phyloP scores from a whole-genome alignment of 2,797 vertebrate species.

The Sebastolobus alascanus region DNA sequence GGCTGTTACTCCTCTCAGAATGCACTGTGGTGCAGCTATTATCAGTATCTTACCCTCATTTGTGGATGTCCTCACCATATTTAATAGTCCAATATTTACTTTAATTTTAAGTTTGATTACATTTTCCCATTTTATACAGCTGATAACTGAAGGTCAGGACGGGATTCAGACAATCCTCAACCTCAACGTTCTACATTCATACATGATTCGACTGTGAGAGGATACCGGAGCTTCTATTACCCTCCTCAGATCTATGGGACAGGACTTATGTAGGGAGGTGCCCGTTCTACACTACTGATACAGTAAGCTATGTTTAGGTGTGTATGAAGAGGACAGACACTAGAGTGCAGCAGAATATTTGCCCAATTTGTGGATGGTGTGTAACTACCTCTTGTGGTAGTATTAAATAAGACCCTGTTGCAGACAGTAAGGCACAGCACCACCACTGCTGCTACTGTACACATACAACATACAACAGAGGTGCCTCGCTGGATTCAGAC shows the following conservation, averaged over 20 bases:
- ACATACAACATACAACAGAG: neutral
- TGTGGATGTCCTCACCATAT: neutral
- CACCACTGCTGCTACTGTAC: neutral
- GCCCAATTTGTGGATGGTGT: neutral
- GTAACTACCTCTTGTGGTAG: too few species aligned
- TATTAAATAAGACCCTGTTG: too few species aligned
- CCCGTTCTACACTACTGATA: neutral
- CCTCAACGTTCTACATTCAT: neutral
- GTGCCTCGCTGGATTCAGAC: neutral
- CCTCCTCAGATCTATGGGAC: neutral
- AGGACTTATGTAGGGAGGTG: too few species aligned
- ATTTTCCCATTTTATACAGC: neutral
- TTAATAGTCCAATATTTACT: neutral
- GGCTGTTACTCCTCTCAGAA: neutral
- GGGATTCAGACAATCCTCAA: neutral
- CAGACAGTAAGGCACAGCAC: too few species aligned
- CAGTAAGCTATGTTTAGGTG: neutral
- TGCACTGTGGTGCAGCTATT: neutral
- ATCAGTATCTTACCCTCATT: neutral
- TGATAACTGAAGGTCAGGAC: neutral
- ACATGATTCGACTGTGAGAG: neutral
- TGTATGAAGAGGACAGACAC: neutral
- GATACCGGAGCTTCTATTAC: neutral
- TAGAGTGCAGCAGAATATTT: neutral
- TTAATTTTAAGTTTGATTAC: neutral